A percentile compares a stretch with the other conserved stretches of the same genome.
phyloP scores from a whole-genome alignment of 2,797 vertebrate species.

The Rhinichthys osculus region DNA sequence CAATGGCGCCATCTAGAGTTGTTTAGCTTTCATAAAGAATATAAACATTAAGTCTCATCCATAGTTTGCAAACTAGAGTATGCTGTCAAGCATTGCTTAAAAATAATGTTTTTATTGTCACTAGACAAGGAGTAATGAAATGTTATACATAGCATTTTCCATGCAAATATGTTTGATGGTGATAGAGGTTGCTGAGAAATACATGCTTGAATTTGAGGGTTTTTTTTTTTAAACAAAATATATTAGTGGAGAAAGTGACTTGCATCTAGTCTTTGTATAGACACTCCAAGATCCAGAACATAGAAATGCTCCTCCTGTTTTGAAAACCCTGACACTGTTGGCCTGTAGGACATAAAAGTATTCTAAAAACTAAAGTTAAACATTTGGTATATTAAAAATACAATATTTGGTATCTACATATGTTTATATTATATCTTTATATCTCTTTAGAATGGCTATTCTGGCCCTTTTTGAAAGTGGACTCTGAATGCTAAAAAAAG shows the following conservation, averaged over 20 bases:
- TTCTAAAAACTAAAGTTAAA: not conserved
- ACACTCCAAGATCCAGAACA: not conserved
- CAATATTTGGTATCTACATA: not conserved
- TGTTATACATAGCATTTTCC: not conserved
- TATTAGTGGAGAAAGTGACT: slow-evolving; percentile 12
- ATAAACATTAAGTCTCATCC: not conserved
- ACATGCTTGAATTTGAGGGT: not conserved
- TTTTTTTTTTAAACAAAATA: not conserved
- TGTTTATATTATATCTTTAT: not conserved
- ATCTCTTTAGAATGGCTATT: not conserved
- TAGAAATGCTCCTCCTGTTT: not conserved
- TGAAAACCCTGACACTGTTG: slow-evolving; percentile 2
- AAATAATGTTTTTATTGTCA: not conserved
- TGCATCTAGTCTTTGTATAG: slow-evolving; percentile 1
- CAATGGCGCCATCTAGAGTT: slow-evolving; percentile 45
- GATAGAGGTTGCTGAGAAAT: not conserved
- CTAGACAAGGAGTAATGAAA: not conserved
- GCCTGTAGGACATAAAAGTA: not conserved
- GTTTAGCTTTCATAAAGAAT: not conserved
- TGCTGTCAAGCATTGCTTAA: not conserved
- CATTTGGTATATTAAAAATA: not conserved
- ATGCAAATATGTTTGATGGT: slow-evolving; percentile 26
- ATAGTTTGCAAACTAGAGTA: not conserved
- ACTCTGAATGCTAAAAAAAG: slow-evolving; percentile 27
- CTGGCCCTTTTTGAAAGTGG: not conserved